Base-by-base conservation (phyloP, 2,888 invertebrate species). In the Anodontia alba region DNA sequence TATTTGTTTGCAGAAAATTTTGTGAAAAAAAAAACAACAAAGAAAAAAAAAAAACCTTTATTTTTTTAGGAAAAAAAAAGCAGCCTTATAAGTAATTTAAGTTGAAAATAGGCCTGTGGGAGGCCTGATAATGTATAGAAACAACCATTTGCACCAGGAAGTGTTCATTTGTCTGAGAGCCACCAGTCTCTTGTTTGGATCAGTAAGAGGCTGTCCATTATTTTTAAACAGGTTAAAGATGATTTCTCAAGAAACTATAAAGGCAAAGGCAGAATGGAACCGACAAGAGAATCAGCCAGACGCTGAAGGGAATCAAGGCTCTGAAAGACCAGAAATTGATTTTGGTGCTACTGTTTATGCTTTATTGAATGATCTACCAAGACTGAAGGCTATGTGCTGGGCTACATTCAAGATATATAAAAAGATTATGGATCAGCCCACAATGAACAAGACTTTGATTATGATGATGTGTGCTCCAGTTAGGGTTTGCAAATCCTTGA, bases 401-500 rank as follows among this genome's bases (percentile, higher is more conserved):
- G 69, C 57, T 43, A 20, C 57, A 29, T 76, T 69, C 23, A 51
- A 33, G 20, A 23, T 54, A 31, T 76, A 76, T 33, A 42, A 23
- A n/a, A 43, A 20, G 1, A 12, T 69, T 20, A n/a, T 1, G 57
- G 42, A 57, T 26, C 36, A 68, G 8, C 20, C n/a, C 0, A 57
- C 57, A 8, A 57, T 69, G 54, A 57, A 70, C 5, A 70, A 42
- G 10, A 70, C 57, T 15, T 57, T 57, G n/a, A 42, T 57, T 17
- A 38, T 70, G 8, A 10, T 76, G 33, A 69, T 76, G 10, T 76
- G 76, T 76, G 76, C 76, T 29, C 76, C 76, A 23, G 20, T 57
- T n/a, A 42, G 17, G 8, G 76, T 70, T 23, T 76, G 76, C 62
- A 69, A 46, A 26, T 31, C 36, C 26, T 31, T 76, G 15, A n/a